A percentile compares a stretch with the other conserved stretches of the same genome.
Evolutionary conservation across 2,888 invertebrate species (phyloP).

Genomic region (Drosophila mimica): DNA sequence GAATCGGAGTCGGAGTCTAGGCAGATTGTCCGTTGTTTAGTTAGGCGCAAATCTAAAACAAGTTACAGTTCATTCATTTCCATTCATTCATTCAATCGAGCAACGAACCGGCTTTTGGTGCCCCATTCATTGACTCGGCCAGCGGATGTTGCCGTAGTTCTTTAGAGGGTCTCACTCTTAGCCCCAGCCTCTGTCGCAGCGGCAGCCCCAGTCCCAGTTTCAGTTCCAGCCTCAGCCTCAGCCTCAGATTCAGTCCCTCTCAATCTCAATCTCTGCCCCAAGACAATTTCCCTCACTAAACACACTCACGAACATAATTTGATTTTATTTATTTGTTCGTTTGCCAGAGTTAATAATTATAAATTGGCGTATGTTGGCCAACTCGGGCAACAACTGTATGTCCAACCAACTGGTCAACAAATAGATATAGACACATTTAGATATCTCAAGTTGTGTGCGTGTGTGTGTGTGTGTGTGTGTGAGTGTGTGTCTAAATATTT

Average conservation of each 20-base stretch:
- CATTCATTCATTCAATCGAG: slow-evolving; percentile 54
- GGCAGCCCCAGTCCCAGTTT: slow-evolving; percentile 5
- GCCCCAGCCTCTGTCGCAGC: slow-evolving; percentile 10
- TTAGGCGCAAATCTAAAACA: slow-evolving; percentile 76
- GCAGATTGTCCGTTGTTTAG: slow-evolving; percentile 73
- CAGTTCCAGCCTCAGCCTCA: slow-evolving; percentile 9
- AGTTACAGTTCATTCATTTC: slow-evolving; percentile 79
- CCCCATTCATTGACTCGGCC: slow-evolving; percentile 65
- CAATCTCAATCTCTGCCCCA: slow-evolving; percentile 32
- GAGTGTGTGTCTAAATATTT: slow-evolving; percentile 54
- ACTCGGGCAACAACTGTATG: slow-evolving; percentile 43
- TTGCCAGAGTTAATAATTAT: slow-evolving; percentile 78
- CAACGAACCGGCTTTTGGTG: slow-evolving; percentile 54
- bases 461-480: slow-evolving; percentile 13
- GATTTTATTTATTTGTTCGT: slow-evolving; percentile 80
- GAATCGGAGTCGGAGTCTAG: slow-evolving; percentile 33
- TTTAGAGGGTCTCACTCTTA: slow-evolving; percentile 46
- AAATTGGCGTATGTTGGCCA: slow-evolving; percentile 78
- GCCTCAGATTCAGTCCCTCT: slow-evolving; percentile 16
- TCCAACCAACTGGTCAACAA: slow-evolving; percentile 31
- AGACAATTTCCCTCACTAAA: slow-evolving; percentile 42
- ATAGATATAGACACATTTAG: slow-evolving; percentile 47
- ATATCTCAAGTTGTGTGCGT: slow-evolving; percentile 24
- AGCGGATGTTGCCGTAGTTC: slow-evolving; percentile 79
- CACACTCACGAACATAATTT: slow-evolving; percentile 60